Conservation (phyloP, 2,113 vertebrate genomes). For the Dissostichus mawsoni region DNA sequence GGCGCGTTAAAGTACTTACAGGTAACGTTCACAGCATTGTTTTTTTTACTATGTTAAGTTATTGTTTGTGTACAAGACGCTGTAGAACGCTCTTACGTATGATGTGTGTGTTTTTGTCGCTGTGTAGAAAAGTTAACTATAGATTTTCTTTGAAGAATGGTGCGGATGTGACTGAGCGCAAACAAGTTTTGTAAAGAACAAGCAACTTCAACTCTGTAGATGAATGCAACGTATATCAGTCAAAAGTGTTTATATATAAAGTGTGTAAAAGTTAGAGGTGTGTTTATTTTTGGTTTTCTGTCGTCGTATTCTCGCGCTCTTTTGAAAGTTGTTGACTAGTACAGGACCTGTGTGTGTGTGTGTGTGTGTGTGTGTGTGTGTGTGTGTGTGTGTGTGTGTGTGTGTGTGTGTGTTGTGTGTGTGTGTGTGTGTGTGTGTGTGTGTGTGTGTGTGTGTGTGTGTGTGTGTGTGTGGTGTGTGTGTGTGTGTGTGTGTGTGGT, state of each 20-base stretch:
- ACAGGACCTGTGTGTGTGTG: constrained; percentile 41
- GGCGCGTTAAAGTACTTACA: constrained; percentile 65
- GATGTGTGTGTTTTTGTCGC: not conserved
- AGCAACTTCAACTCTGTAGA: not conserved
- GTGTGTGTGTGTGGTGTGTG: constrained; percentile 27
- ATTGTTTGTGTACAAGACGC: rapidly evolving
- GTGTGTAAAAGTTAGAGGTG: not conserved
- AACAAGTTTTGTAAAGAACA: constrained; percentile 29
- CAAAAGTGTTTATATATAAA: not conserved
- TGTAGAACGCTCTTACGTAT: not conserved
- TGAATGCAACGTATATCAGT: not conserved
- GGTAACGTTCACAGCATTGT: constrained; percentile 62
- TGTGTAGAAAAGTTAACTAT: not conserved
- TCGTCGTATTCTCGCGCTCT: constrained; percentile 70
- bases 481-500: constrained; percentile 40
- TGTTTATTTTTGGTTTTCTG: not conserved
- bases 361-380: constrained; percentile 13
- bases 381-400: constrained; percentile 40
- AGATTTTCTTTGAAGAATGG: constrained; percentile 28
- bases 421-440: constrained; percentile 43
- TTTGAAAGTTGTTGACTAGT: constrained; percentile 63
- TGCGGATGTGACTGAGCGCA: constrained; percentile 19
- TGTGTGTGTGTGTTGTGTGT: constrained; percentile 23
- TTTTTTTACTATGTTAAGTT: constrained; percentile 12
- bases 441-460: constrained; percentile 28